A percentile compares a stretch with the other conserved stretches of the same genome.
phyloP scores from a whole-genome alignment of 1,140 invertebrate genomes.

The Eriosoma lanigerum region DNA sequence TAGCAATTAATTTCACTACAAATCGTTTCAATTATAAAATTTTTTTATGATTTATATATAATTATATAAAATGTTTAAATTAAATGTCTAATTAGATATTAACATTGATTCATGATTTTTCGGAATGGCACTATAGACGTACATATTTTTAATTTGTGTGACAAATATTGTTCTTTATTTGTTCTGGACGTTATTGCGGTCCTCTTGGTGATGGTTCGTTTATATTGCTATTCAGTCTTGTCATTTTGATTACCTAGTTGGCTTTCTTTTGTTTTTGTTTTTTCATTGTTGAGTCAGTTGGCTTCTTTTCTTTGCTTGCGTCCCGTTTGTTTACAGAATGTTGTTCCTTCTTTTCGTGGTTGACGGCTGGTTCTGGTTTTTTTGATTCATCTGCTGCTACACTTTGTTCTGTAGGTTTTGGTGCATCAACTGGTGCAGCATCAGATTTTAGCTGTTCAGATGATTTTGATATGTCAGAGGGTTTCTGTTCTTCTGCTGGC shows the following conservation, averaged over 20 bases:
- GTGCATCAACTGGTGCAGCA: not conserved
- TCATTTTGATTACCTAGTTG: slow-evolving; percentile 32
- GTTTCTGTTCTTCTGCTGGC: slow-evolving; percentile 14
- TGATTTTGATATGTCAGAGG: slow-evolving; percentile 23
- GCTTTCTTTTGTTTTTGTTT: slow-evolving; percentile 42
- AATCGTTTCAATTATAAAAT: slow-evolving; percentile 37
- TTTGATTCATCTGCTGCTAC: not conserved
- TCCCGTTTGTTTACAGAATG: slow-evolving; percentile 48
- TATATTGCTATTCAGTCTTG: slow-evolving; percentile 50
- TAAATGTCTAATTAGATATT: slow-evolving; percentile 29
- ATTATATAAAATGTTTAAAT: slow-evolving; percentile 9
- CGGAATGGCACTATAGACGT: slow-evolving; percentile 33
- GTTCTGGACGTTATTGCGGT: slow-evolving; percentile 23
- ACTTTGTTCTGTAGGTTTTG: slow-evolving; percentile 23
- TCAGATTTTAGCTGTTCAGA: slow-evolving; percentile 28
- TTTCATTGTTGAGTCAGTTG: slow-evolving; percentile 23
- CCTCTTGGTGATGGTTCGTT: slow-evolving; percentile 41
- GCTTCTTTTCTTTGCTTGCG: slow-evolving; percentile 2
- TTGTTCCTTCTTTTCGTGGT: slow-evolving; percentile 53
- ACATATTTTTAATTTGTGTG: slow-evolving; percentile 13
- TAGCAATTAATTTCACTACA: slow-evolving; percentile 46
- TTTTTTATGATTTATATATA: slow-evolving; percentile 10
- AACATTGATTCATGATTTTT: slow-evolving; percentile 16
- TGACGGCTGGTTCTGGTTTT: not conserved
- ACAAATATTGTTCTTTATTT: slow-evolving; percentile 34